Evolutionary conservation across 2,888 invertebrate genomes (phyloP), one percentile per base, ranked within the genome.

Genomic region (Elgonia sp.): DNA sequence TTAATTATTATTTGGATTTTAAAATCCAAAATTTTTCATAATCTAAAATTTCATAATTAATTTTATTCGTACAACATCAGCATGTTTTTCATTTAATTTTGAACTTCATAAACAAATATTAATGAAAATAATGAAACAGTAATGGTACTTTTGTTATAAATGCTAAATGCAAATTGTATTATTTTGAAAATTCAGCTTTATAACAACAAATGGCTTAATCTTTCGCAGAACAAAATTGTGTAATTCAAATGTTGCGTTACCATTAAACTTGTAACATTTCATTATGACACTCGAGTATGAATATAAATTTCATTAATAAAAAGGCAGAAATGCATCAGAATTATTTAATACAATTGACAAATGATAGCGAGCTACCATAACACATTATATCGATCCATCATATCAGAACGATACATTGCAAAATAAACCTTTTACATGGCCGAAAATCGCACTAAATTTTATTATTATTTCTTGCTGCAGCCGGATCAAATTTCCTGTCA

Each of bases 291-390:
- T 60, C 29, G 1, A 29, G 29, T 14, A 18, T 46, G 62, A 55
- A 55, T 65, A 21, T 63, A 55, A 65, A 77, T 55, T 62, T 60
- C 39, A 72, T 50, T 70, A 29, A 62, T 53, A 42, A 73, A 39
- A 60, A 40, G 20, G 29, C 62, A 7, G 9, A 53, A 81, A 73
- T 53, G 81, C 39, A 55, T 37, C 69, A 57, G 42, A 46, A 14
- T 40, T 21, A 40, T 82, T 72, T 67, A 57, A 65, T 75, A 75
- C 55, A 72, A 63, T 37, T 82, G 63, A 73, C 65, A 55, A 82
- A 82, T 73, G 65, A 75, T 82, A 57, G 42, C 62, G 29, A 20
- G 21, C 7, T 20, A 60, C 20, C 40, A 21, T 53, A 29, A 70
- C 63, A 63, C 53, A 65, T 70, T 62, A 55, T 53, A 55, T 55